phyloP scores from a whole-genome alignment of 2,888 invertebrate genomes.

The Yponomeuta sedellus region DNA sequence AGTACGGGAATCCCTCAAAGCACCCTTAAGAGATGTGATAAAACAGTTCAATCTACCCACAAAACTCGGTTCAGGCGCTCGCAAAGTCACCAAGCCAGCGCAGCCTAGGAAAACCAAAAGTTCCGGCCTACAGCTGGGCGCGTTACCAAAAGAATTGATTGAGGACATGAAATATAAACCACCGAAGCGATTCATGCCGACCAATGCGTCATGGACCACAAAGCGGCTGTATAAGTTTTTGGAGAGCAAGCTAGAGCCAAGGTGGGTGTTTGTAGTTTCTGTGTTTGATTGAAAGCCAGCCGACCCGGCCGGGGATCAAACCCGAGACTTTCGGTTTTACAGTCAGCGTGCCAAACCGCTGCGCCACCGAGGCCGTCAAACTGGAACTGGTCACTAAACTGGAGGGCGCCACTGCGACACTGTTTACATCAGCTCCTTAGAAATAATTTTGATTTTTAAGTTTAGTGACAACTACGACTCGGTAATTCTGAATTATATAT shows the following conservation, averaged over 20 bases:
- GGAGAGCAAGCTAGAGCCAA: conserved; percentile 55
- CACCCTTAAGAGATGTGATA: conserved; percentile 24
- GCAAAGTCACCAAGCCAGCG: background rate
- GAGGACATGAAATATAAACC: conserved; percentile 62
- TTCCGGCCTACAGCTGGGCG: conserved; percentile 26
- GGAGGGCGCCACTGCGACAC: too few species aligned
- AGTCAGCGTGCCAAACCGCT: too few species aligned
- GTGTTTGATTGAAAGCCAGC: too few species aligned
- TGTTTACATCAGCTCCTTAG: too few species aligned
- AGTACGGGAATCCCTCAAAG: conserved; percentile 38
- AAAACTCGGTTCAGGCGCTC: conserved; percentile 27
- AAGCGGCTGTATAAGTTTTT: conserved; percentile 56
- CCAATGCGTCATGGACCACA: conserved; percentile 59
- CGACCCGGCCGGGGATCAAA: too few species aligned
- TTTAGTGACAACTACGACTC: too few species aligned
- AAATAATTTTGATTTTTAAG: too few species aligned
- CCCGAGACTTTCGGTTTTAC: too few species aligned
- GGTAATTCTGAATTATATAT: too few species aligned
- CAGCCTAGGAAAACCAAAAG: background rate
- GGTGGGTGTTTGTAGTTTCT: conserved; percentile 40
- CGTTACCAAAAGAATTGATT: conserved; percentile 43
- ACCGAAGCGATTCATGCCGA: conserved; percentile 53
- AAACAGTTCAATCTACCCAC: conserved; percentile 42
- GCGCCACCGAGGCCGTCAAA: too few species aligned
- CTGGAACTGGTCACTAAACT: too few species aligned